Evolutionary conservation across 2,888 invertebrate genomes (phyloP), one percentile per base, ranked within the genome.

Genomic region (Stictocephala bisonia): DNA sequence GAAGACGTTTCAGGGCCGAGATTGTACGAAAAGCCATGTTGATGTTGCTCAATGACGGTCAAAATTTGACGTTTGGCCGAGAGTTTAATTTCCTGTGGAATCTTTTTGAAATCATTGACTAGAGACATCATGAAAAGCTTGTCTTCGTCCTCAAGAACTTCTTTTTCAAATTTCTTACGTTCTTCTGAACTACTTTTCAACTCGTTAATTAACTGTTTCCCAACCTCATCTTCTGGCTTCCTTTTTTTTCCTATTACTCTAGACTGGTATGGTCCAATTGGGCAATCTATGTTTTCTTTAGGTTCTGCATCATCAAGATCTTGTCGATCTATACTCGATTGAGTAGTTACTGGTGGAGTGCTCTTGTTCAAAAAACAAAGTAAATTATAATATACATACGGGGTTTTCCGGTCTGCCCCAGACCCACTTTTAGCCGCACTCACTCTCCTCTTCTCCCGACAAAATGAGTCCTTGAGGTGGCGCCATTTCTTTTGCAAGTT

Each of bases 401-500:
- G 53, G 2, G 53, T 53, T 53, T 53, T 53, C 27, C 53, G 3
- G 53, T 53, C 53, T 27, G 53, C 26, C 3, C 9, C 53, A 6
- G 26, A 9, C 27, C 53, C 53, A 53, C 53, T 53, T 53, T 53
- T 53, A 2, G n/a, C n/a, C 3, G 26, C 24, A 53, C 26, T 53
- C 4, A 53, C 2, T 53, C 53, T 53, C n/a, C 26, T 53, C 27
- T 53, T 53, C 27, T 53, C 26, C 7, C 53, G 3, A 15, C 53
- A 24, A n/a, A 7, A 53, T 1, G 26, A 53, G 26, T 53, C 27
- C n/a, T 53, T 27, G 22, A 53, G 26, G 53, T 24, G 27, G 53
- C 53, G 53, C 27, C 53, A 53, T 53, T 53, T 53, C 53, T 53
- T 53, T n/a, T 53, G 53, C n/a, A 53, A 26, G 11, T 53, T 53